A percentile compares a stretch with the other conserved stretches of the same genome.
Evolutionary conservation across 2,888 invertebrate species (phyloP).

Genomic region (Limulus polyphemus): DNA sequence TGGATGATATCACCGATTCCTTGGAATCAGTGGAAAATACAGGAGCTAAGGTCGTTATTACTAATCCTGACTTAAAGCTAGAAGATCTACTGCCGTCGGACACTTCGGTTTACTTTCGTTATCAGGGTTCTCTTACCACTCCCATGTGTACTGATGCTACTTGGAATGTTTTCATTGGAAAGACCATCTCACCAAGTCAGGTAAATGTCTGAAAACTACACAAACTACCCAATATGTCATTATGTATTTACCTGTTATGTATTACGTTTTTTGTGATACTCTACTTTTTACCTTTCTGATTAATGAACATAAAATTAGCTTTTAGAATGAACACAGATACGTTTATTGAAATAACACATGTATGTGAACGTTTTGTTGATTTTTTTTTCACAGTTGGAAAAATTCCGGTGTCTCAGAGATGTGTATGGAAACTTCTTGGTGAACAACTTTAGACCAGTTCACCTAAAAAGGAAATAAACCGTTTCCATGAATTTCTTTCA

Average conservation of each 20-base stretch:
- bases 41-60: slow-evolving; percentile 6
- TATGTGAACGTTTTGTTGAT: background rate
- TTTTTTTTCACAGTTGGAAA: slow-evolving; percentile 44
- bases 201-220: no score
- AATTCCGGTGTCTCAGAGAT: slow-evolving; percentile 47
- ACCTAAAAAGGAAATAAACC: background rate
- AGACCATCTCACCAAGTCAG: no score
- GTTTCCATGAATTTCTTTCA: no score
- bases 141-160: slow-evolving; percentile 13
- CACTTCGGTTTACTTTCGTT: slow-evolving; percentile 13
- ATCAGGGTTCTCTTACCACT: slow-evolving; percentile 20
- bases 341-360: no score
- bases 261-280: no score
- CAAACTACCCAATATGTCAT: no score
- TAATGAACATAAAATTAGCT: no score
- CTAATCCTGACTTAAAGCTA: slow-evolving; percentile 7
- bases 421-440: slow-evolving; percentile 9
- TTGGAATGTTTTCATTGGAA: no score
- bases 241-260: no score
- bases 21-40: slow-evolving; percentile 12
- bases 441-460: slow-evolving; percentile 15
- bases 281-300: no score
- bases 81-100: slow-evolving; percentile 15
- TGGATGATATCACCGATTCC: slow-evolving; percentile 15
- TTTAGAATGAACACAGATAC: no score